Conservation (phyloP, 2,797 vertebrate genomes). For the Macropodus opercularis region DNA sequence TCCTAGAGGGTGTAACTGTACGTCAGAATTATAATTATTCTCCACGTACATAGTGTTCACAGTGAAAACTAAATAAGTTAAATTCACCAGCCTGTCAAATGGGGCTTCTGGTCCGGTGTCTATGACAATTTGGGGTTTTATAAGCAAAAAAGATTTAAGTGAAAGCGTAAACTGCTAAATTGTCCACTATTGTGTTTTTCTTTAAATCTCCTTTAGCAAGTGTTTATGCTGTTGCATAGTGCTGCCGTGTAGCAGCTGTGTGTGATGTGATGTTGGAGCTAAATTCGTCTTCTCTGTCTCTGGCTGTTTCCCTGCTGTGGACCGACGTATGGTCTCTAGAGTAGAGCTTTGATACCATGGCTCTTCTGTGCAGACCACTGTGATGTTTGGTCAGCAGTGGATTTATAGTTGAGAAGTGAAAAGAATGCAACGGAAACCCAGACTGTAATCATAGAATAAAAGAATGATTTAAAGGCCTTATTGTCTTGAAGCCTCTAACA, state of each 20-base stretch:
- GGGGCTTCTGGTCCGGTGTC: background rate
- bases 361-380: constrained; percentile 1
- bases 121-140: background rate
- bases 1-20: constrained; percentile 3
- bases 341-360: constrained; percentile 10
- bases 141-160: background rate
- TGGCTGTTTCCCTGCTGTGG: constrained; percentile 9
- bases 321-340: background rate
- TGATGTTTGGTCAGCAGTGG: constrained; percentile 13
- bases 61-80: background rate
- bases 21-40: background rate
- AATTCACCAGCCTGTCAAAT: background rate
- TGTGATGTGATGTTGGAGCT: constrained; percentile 11
- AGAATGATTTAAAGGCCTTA: constrained; percentile 5
- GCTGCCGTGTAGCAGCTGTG: constrained; percentile 14
- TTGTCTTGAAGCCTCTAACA: constrained; percentile 13
- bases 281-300: constrained; percentile 30
- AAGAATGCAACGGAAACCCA: constrained; percentile 27
- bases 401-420: constrained; percentile 18
- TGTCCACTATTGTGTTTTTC: no score
- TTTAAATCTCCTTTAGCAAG: background rate
- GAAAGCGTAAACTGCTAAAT: background rate
- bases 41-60: background rate
- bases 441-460: constrained; percentile 10
- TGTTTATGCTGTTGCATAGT: constrained; percentile 18